A percentile compares a stretch with the other conserved stretches of the same genome.
These are phyloP conservation scores for Piscicola geometra DNA, from an alignment of 2,888 invertebrate genomes.

Conservation along the genomic window DNA sequence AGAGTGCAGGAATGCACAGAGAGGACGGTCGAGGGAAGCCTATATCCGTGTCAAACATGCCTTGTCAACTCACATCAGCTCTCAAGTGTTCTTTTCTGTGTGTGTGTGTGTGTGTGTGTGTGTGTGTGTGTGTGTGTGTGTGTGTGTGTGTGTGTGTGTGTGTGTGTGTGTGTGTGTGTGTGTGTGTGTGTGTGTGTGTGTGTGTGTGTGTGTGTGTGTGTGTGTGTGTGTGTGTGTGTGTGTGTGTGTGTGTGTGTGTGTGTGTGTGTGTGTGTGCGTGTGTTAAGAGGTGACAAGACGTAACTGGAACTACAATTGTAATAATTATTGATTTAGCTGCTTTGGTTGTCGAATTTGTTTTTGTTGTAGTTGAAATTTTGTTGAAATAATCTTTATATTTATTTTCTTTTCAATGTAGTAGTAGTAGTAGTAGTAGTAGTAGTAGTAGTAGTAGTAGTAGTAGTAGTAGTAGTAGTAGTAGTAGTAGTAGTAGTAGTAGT, in stretches of 20 bases:
- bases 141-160: slow-evolving; percentile 22
- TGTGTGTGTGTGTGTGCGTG: slow-evolving; percentile 13
- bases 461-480: slow-evolving; percentile 30
- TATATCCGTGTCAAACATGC: background rate
- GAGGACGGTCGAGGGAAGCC: background rate
- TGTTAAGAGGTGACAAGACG: no score
- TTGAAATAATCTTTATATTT: no score
- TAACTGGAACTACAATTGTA: background rate
- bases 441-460: slow-evolving; percentile 23
- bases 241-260: slow-evolving; percentile 19
- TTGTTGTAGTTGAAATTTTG: background rate
- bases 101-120: background rate
- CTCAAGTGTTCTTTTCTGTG: background rate
- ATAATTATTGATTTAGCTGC: background rate
- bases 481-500: slow-evolving; percentile 34
- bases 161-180: slow-evolving; percentile 14
- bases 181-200: background rate
- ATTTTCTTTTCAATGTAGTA: slow-evolving; percentile 44
- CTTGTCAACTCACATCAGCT: slow-evolving; percentile 8
- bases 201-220: slow-evolving; percentile 7
- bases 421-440: slow-evolving; percentile 42
- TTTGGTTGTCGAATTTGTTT: background rate
- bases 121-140: slow-evolving; percentile 18
- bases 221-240: slow-evolving; percentile 6
- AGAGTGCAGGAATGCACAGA: background rate